These are phyloP conservation scores for Dolomedes plantarius DNA, from an alignment of 2,888 invertebrate species.

Conservation along the genomic window DNA sequence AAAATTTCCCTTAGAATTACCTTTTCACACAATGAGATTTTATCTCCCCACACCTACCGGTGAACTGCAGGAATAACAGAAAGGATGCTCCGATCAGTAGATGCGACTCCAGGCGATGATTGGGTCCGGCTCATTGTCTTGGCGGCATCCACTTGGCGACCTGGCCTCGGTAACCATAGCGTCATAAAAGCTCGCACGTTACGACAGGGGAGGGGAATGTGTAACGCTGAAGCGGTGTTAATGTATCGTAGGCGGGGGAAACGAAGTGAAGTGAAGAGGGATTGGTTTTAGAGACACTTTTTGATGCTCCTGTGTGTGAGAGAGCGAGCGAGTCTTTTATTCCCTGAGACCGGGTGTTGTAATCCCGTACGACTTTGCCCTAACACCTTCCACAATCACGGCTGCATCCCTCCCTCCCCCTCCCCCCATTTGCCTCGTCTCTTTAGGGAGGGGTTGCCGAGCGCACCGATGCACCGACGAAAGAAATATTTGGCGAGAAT, in stretches of 20 bases:
- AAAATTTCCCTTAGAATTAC: too few relatives aligned
- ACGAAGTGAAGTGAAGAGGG: slow-evolving; percentile 36
- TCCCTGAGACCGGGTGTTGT: slow-evolving; percentile 26
- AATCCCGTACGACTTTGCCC: slow-evolving; percentile 55
- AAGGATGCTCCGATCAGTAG: too few relatives aligned
- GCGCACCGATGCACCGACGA: neutral
- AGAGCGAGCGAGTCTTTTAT: slow-evolving; percentile 43
- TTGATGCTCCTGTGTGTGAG: slow-evolving; percentile 44
- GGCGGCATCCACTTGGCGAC: slow-evolving; percentile 28
- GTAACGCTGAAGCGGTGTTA: slow-evolving; percentile 45
- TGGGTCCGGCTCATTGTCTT: slow-evolving; percentile 52
- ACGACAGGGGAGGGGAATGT: slow-evolving; percentile 4
- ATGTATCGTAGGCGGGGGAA: slow-evolving; percentile 39
- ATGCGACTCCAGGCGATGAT: too few relatives aligned
- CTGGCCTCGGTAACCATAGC: slow-evolving; percentile 46
- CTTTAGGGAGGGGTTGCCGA: neutral
- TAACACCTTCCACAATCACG: slow-evolving; percentile 61
- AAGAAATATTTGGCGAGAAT: slow-evolving; percentile 2
- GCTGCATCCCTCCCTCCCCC: slow-evolving; percentile 32
- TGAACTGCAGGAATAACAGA: too few relatives aligned
- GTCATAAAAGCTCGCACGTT: slow-evolving; percentile 40
- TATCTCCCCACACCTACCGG: too few relatives aligned
- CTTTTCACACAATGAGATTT: too few relatives aligned
- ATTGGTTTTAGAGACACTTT: slow-evolving; percentile 64
- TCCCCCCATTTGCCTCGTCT: neutral